Conservation (phyloP, 2,113 vertebrate species). For the Tauraco erythrolophus region DNA sequence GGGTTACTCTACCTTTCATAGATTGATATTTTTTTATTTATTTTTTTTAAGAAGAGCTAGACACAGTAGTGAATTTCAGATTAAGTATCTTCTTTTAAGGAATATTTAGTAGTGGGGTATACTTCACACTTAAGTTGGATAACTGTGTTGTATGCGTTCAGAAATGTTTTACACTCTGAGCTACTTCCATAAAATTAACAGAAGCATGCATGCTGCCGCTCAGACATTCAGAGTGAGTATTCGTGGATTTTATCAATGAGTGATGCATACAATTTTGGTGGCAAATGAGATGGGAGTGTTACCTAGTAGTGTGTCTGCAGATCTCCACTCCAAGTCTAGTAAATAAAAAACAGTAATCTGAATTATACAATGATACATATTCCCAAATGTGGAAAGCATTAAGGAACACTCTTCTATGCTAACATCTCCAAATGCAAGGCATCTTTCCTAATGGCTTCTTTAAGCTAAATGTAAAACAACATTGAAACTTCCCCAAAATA, state of each 20-base stretch:
- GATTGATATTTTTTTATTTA: too few species aligned
- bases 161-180: neutral
- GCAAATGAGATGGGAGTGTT: neutral
- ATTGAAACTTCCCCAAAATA: neutral
- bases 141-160: neutral
- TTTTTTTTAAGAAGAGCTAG: neutral
- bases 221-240: neutral
- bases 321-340: neutral
- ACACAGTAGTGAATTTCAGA: neutral
- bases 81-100: neutral
- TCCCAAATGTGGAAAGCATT: neutral
- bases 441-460: neutral
- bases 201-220: neutral
- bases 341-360: neutral
- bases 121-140: neutral
- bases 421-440: neutral
- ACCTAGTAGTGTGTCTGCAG: neutral
- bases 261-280: neutral
- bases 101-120: neutral
- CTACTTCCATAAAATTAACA: neutral
- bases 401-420: neutral
- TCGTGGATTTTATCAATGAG: neutral
- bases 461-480: neutral
- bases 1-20: neutral
- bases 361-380: rapidly evolving